phyloP scores from a whole-genome alignment of 2,113 vertebrate genomes.

The Phalacrocorax aristotelis region DNA sequence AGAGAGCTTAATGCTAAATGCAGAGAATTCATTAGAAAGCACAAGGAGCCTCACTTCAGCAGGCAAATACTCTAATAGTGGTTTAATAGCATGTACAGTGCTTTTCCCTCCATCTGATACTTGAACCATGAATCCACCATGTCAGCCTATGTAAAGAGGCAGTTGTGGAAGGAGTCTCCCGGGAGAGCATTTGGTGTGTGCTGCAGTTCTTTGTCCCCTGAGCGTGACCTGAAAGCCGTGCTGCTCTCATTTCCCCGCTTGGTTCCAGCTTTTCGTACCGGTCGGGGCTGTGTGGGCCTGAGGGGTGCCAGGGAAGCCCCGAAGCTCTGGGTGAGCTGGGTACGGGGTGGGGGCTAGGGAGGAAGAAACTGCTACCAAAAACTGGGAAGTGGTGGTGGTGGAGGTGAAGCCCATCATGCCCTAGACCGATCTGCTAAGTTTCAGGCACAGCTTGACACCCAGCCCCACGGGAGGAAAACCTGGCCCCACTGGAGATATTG shows the following conservation, averaged over 20 bases:
- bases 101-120: neutral
- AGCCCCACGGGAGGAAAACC: neutral
- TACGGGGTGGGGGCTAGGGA: neutral
- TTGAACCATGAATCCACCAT: neutral
- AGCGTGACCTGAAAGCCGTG: neutral
- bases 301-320: neutral
- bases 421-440: neutral
- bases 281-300: neutral
- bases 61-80: neutral
- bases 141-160: neutral
- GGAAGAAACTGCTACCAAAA: neutral
- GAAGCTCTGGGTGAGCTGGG: neutral
- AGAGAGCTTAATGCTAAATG: conserved; percentile 9
- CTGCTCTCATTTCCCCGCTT: neutral
- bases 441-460: neutral
- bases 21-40: conserved; percentile 49
- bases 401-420: neutral
- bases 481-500: neutral
- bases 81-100: neutral
- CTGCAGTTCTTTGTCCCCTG: conserved; percentile 20
- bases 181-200: neutral
- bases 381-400: neutral
- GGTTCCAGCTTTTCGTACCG: neutral
- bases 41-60: neutral
- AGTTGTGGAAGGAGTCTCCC: conserved; percentile 13